Base-by-base conservation (phyloP, 2,113 vertebrate genomes). In the Porphyrio hochstetteri region DNA sequence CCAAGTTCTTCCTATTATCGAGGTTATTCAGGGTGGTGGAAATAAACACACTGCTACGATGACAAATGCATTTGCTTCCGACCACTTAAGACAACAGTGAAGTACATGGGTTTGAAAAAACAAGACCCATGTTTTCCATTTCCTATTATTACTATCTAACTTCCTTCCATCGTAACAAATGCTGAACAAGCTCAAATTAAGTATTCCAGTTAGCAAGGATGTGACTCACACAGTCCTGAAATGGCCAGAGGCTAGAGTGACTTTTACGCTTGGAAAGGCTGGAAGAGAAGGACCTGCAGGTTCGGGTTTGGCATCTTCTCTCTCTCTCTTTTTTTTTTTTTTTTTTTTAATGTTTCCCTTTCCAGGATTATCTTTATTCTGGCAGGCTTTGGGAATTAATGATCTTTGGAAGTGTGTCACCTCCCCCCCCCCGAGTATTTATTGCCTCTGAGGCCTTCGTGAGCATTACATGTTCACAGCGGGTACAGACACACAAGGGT, bases 171-270 rank as follows among this genome's bases (percentile, higher is more conserved):
- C 1, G 0, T 74, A 95, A 86, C 86, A 74, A 95, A 68, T 85
- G 91, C 95, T 98, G 96, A 97, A 70, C 70, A 93, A 92, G 93
- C 96, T 81, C 42, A 64, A 36, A 86, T 83, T 65, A 53, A 93
- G 59, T 44, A 68, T 98, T 97, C 95, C 95, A 92, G 95, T 95
- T 95, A 97, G 78, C 33, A 91, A 96, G 97, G 96, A 95, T 96
- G 70, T 98, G 98, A 97, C 88, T 98, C 97, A 97, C 50, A 64
- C 8, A 3, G 48, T 76, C 89, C 78, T 82, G 75, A 86, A 89
- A 92, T 69, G 90, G 61, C 50, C 69, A 64, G 65, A 96, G 81
- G 52, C 64, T 10, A 61, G 53, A 40, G 75, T 8, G 31, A 91
- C 86, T 75, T 75, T 91, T 77, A 71, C 60, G 29, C 81, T 86